Conservation (phyloP, 2,113 vertebrate species). For the Castor canadensis region DNA sequence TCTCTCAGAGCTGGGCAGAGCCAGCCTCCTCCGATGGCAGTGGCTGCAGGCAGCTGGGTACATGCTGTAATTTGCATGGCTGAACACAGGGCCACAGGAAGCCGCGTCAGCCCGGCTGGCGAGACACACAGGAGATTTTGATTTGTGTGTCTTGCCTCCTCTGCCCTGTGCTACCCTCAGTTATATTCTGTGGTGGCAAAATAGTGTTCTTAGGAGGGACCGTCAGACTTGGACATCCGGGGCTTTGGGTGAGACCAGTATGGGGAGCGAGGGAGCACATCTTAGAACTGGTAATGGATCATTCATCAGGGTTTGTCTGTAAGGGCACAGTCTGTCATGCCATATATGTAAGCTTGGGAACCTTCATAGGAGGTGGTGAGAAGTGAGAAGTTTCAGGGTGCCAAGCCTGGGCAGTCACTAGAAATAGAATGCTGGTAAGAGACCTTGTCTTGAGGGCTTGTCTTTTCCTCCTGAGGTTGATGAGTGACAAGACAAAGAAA, state of each 20-base stretch:
- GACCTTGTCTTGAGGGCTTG: neutral
- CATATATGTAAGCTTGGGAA: neutral
- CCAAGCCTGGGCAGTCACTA: fast-evolving
- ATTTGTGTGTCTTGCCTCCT: conserved; percentile 73
- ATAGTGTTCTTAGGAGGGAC: neutral
- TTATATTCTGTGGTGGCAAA: conserved; percentile 56
- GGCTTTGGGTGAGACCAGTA: neutral
- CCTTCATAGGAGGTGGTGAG: neutral
- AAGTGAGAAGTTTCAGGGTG: neutral
- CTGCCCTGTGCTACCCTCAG: conserved; percentile 11
- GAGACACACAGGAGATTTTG: conserved; percentile 84
- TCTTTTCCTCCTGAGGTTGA: neutral
- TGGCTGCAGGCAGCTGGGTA: conserved; percentile 51
- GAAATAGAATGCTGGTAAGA: neutral
- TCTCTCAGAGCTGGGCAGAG: conserved; percentile 79
- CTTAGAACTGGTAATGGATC: conserved; percentile 75
- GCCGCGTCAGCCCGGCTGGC: conserved; percentile 82
- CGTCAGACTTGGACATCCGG: neutral
- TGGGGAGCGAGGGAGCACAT: neutral
- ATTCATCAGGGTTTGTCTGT: conserved; percentile 73
- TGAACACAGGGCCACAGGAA: conserved; percentile 84
- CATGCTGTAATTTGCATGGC: conserved; percentile 90
- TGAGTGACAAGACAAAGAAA: neutral
- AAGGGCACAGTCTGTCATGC: conserved; percentile 73
- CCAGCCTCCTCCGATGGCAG: conserved; percentile 81